Evolutionary conservation across 1,140 invertebrate genomes (phyloP), one percentile per base, ranked within the genome.

Genomic region (Coboldia fuscipes): DNA sequence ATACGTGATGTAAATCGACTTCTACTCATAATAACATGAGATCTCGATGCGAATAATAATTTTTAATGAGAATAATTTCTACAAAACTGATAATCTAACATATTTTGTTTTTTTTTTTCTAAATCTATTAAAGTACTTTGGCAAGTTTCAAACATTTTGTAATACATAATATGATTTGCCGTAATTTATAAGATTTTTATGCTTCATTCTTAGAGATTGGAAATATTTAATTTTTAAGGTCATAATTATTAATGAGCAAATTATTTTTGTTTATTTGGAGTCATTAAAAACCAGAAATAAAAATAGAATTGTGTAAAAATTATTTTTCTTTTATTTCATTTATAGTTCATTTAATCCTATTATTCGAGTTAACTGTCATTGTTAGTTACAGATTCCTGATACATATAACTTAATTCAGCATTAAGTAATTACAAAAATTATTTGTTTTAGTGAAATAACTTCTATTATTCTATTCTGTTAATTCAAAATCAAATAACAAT

Each of bases 1-100:
- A 20, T 96, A 78, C 55, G 85, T 96, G 16, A 90, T 92, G 84
- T 92, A 75, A n/a, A n/a, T n/a, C n/a, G n/a, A n/a, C n/a, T n/a
- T n/a, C n/a, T n/a, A n/a, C n/a, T n/a, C n/a, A n/a, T n/a, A n/a
- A n/a, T n/a, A n/a, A n/a, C n/a, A n/a, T n/a, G n/a, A n/a, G n/a
- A n/a, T n/a, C n/a, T n/a, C n/a, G n/a, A n/a, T n/a, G n/a, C n/a
- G n/a, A n/a, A n/a, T n/a, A n/a, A n/a, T n/a, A n/a, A n/a, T n/a
- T n/a, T n/a, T n/a, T n/a, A n/a, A n/a, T n/a, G n/a, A n/a, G n/a
- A n/a, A n/a, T n/a, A n/a, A n/a, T n/a, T n/a, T n/a, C n/a, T n/a
- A n/a, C n/a, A n/a, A n/a, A n/a, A n/a, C n/a, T n/a, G n/a, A n/a
- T n/a, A n/a, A n/a, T n/a, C n/a, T n/a, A n/a, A n/a, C n/a, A n/a